These are phyloP conservation scores for Ooceraea biroi DNA, from an alignment of 1,140 invertebrate genomes.

Conservation along the genomic window DNA sequence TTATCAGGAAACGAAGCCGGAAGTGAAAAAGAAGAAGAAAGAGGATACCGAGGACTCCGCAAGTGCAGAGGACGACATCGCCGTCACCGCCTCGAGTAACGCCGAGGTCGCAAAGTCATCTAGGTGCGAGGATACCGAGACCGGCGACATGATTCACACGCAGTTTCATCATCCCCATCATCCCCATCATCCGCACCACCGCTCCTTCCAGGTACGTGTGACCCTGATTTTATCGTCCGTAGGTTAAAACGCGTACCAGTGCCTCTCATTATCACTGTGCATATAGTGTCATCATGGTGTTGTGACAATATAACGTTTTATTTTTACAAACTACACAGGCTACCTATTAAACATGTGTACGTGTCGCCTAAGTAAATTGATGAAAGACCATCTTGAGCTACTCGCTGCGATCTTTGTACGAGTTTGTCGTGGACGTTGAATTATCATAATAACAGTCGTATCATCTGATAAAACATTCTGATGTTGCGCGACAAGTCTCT, in stretches of 20 bases:
- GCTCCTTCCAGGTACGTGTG: slow-evolving; percentile 87
- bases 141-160: slow-evolving; percentile 89
- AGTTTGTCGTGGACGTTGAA: slow-evolving; percentile 5
- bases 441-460: slow-evolving; percentile 20
- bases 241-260: slow-evolving; percentile 3
- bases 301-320: slow-evolving; percentile 54
- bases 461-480: background rate
- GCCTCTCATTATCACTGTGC: slow-evolving; percentile 5
- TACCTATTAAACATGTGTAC: background rate
- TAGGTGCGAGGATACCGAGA: slow-evolving; percentile 85
- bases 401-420: background rate
- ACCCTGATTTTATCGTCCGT: slow-evolving; percentile 48
- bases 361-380: slow-evolving; percentile 9
- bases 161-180: slow-evolving; percentile 88
- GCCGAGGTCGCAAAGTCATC: slow-evolving; percentile 77
- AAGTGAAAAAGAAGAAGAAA: slow-evolving; percentile 80
- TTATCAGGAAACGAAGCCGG: slow-evolving; percentile 75
- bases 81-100: slow-evolving; percentile 68
- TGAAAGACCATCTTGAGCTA: slow-evolving; percentile 19
- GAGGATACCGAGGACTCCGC: slow-evolving; percentile 72
- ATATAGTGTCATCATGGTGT: slow-evolving; percentile 36
- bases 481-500: background rate
- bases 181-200: slow-evolving; percentile 86
- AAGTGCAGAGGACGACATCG: slow-evolving; percentile 74
- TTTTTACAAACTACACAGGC: slow-evolving; percentile 26